Conservation (phyloP, 2,797 vertebrate genomes). For the Botia almorhae region DNA sequence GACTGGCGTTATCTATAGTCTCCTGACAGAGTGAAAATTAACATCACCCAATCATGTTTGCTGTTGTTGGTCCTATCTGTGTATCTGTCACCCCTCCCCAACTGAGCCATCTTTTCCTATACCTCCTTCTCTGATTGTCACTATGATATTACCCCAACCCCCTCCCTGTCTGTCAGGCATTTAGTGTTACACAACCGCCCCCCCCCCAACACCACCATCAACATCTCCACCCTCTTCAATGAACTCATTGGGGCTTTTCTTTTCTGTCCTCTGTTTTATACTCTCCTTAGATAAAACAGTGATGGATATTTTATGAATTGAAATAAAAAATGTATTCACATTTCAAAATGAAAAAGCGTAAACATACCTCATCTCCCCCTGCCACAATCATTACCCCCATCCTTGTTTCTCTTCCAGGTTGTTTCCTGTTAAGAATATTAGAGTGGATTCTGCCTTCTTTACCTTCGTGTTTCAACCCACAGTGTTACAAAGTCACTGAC, state of each 20-base stretch:
- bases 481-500: too few relatives aligned
- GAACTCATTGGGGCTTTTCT: slow-evolving; percentile 63
- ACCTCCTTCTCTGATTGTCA: slow-evolving; percentile 72
- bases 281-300: slow-evolving; percentile 85
- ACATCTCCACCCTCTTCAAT: slow-evolving; percentile 78
- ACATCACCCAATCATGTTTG: slow-evolving; percentile 3
- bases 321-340: slow-evolving; percentile 87
- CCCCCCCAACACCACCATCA: slow-evolving; percentile 63
- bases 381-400: slow-evolving; percentile 74
- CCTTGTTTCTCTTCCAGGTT: neutral
- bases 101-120: slow-evolving; percentile 58
- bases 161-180: slow-evolving; percentile 52
- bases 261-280: slow-evolving; percentile 69
- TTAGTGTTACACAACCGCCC: neutral
- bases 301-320: slow-evolving; percentile 88
- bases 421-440: too few relatives aligned
- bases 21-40: slow-evolving; percentile 34
- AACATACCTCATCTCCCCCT: slow-evolving; percentile 80
- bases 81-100: slow-evolving; percentile 60
- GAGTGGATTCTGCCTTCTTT: too few relatives aligned
- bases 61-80: slow-evolving; percentile 48
- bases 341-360: slow-evolving; percentile 85
- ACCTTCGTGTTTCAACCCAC: too few relatives aligned
- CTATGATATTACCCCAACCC: slow-evolving; percentile 65
- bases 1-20: slow-evolving; percentile 14